A percentile compares a stretch with the other conserved stretches of the same genome.
phyloP scores from a whole-genome alignment of 1,140 invertebrate species.

The Proales similis region DNA sequence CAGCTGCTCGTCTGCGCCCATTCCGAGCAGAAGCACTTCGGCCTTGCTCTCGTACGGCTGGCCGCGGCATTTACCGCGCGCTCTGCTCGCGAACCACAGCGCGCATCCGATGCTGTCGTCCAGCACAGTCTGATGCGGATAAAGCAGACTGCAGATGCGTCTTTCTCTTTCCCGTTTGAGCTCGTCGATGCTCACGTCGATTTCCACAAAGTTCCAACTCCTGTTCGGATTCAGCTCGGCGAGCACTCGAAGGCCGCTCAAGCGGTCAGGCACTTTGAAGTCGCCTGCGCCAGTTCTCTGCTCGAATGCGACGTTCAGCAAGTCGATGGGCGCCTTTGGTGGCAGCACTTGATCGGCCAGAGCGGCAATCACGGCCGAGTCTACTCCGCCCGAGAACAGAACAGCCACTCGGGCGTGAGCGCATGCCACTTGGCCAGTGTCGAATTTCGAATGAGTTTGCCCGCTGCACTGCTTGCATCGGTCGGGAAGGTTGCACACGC shows the following conservation, averaged over 20 bases:
- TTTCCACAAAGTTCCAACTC: constrained; percentile 66
- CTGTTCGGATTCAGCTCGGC: constrained; percentile 68
- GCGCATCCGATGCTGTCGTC: constrained; percentile 88
- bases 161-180: constrained; percentile 56
- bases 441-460: neutral
- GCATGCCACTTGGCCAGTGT: constrained; percentile 41
- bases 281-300: constrained; percentile 44
- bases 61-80: constrained; percentile 53
- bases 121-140: constrained; percentile 67
- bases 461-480: constrained; percentile 10
- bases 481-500: constrained; percentile 39
- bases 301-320: constrained; percentile 92
- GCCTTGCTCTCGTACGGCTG: constrained; percentile 33
- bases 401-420: constrained; percentile 70
- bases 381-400: constrained; percentile 88
- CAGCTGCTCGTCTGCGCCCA: constrained; percentile 92
- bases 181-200: constrained; percentile 67
- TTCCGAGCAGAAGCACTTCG: constrained; percentile 70
- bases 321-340: constrained; percentile 68
- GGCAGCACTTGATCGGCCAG: constrained; percentile 67
- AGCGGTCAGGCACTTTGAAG: constrained; percentile 47
- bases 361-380: constrained; percentile 78
- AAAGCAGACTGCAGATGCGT: constrained; percentile 67
- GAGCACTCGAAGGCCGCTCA: constrained; percentile 62
- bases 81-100: constrained; percentile 85